Conservation (phyloP, 2,113 vertebrate species). For the Gnathonemus echidnorhynchus region DNA sequence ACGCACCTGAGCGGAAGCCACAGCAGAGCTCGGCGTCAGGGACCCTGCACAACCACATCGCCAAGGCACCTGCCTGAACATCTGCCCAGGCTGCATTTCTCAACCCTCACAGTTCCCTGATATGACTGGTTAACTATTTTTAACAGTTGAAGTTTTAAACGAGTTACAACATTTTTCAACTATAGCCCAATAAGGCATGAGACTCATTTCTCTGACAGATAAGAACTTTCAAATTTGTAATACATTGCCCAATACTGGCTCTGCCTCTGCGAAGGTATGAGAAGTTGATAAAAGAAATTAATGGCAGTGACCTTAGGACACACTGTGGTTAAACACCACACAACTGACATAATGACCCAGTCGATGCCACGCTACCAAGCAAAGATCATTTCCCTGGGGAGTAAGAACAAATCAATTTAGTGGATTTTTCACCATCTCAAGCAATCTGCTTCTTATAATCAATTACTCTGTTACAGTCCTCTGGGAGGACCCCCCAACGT, state of each 20-base stretch:
- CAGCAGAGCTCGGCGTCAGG: background rate
- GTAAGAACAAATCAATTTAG: background rate
- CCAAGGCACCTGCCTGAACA: background rate
- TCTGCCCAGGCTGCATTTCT: background rate
- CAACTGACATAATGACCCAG: background rate
- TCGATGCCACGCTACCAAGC: background rate
- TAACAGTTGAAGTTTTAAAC: background rate
- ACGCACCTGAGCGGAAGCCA: conserved; percentile 4
- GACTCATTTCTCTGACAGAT: background rate
- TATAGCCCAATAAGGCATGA: background rate
- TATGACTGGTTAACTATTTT: background rate
- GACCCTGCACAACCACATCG: background rate
- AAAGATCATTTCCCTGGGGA: background rate
- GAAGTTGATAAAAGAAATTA: background rate
- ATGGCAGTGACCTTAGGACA: conserved; percentile 1
- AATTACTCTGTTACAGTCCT: background rate
- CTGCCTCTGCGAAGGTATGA: background rate
- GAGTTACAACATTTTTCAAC: background rate
- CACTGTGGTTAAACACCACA: background rate
- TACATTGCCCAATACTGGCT: background rate
- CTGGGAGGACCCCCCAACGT: background rate
- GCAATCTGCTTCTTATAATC: background rate
- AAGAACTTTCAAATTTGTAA: background rate
- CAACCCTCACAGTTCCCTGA: background rate
- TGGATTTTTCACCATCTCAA: background rate